phyloP scores from a whole-genome alignment of 2,888 invertebrate genomes.

The Drosophila mettleri region DNA sequence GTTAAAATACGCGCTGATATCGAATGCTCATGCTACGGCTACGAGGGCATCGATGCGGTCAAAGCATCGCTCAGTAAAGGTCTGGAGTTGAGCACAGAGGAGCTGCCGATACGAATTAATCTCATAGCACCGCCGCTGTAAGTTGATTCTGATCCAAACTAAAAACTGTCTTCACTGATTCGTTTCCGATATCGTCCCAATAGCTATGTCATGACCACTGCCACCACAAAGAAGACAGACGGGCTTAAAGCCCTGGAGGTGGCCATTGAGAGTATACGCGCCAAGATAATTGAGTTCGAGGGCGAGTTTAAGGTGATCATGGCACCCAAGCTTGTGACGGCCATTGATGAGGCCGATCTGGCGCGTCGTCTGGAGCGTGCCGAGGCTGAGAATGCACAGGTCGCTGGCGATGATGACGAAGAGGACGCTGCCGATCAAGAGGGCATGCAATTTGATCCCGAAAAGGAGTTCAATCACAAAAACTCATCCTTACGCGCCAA shows the following conservation, averaged over 20 bases:
- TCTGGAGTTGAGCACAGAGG: constrained; percentile 94
- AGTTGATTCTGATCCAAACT: constrained; percentile 82
- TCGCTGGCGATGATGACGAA: constrained; percentile 95
- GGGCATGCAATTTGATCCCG: constrained; percentile 85
- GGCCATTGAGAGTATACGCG: constrained; percentile 94
- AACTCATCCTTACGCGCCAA: constrained; percentile 68
- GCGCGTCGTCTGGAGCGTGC: constrained; percentile 96
- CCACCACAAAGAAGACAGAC: constrained; percentile 97
- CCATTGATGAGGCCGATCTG: constrained; percentile 98
- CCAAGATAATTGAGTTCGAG: constrained; percentile 92
- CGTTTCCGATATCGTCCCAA: not conserved
- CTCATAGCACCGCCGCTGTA: constrained; percentile 98
- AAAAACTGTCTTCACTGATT: not conserved
- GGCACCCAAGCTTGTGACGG: constrained; percentile 99
- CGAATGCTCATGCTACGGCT: constrained; percentile 97
- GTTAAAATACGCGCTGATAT: constrained; percentile 97
- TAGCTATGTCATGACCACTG: constrained; percentile 95
- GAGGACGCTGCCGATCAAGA: constrained; percentile 88
- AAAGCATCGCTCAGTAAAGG: constrained; percentile 96
- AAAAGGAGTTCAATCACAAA: constrained; percentile 81
- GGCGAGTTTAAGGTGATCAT: constrained; percentile 98
- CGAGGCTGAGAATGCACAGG: constrained; percentile 97
- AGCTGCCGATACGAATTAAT: constrained; percentile 99
- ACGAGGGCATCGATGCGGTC: constrained; percentile 99
- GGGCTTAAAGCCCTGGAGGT: constrained; percentile 95